These are phyloP conservation scores for Pediacus dermestoides DNA, from an alignment of 2,888 invertebrate species.

Conservation along the genomic window DNA sequence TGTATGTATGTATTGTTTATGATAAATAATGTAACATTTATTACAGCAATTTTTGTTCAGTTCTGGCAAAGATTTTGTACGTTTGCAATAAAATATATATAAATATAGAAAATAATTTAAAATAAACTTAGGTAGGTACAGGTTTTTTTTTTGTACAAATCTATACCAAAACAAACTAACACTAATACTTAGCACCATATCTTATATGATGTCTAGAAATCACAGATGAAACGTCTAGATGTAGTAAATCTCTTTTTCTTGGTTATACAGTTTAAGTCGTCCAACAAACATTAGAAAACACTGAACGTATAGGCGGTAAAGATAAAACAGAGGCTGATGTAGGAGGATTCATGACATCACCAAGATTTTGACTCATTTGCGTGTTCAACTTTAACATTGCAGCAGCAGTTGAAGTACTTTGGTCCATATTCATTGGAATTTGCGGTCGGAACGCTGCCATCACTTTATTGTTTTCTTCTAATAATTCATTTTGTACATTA, in stretches of 20 bases:
- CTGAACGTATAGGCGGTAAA: slow-evolving; percentile 34
- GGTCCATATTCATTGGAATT: slow-evolving; percentile 13
- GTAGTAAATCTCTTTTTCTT: slow-evolving; percentile 16
- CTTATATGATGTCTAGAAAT: slow-evolving; percentile 43
- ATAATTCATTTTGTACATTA: slow-evolving; percentile 22
- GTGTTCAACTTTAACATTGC: slow-evolving; percentile 11
- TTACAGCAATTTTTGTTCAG: slow-evolving; percentile 15
- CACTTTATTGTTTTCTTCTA: slow-evolving; percentile 19
- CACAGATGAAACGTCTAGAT: slow-evolving; percentile 36
- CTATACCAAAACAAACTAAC: slow-evolving; percentile 12
- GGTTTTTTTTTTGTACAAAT: slow-evolving; percentile 15
- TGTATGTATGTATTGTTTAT: no score
- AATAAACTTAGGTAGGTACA: no score
- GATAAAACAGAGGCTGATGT: slow-evolving; percentile 8
- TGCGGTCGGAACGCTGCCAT: slow-evolving; percentile 22
- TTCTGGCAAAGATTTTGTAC: no score
- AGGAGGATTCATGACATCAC: background rate
- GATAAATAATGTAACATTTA: slow-evolving; percentile 22
- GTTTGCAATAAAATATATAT: no score
- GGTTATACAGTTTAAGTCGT: slow-evolving; percentile 23
- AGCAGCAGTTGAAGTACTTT: slow-evolving; percentile 12
- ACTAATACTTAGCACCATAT: slow-evolving; percentile 46
- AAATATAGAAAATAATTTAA: no score
- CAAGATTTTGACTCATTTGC: no score
- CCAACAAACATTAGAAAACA: slow-evolving; percentile 43